A percentile compares a stretch with the other conserved stretches of the same genome.
Conservation (phyloP, 2,888 invertebrate species). For the Charanyca ferruginea region DNA sequence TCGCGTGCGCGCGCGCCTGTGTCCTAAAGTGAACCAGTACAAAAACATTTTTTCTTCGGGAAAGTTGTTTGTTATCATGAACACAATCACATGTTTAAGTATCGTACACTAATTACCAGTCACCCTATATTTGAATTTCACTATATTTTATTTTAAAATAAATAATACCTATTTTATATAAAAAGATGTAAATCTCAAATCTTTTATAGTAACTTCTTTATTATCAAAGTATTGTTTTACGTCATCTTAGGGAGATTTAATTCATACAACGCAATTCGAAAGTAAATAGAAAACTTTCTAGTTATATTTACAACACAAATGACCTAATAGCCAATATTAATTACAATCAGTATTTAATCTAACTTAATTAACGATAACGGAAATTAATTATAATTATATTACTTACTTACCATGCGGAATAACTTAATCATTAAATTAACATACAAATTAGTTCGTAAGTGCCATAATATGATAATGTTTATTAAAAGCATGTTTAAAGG, state of each 20-base stretch:
- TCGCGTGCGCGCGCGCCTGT: too few relatives aligned
- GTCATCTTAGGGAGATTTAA: neutral
- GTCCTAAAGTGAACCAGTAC: too few relatives aligned
- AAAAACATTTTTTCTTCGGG: too few relatives aligned
- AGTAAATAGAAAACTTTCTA: neutral
- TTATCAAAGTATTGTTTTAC: neutral
- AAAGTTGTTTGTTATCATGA: too few relatives aligned
- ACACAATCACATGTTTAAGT: too few relatives aligned
- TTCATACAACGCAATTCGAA: neutral
- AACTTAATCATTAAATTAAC: conserved; percentile 47
- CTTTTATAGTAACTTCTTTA: too few relatives aligned
- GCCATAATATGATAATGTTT: conserved; percentile 54
- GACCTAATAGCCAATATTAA: neutral
- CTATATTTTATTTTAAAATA: too few relatives aligned
- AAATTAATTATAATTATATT: conserved; percentile 35
- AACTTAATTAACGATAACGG: conserved; percentile 21
- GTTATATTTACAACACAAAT: neutral
- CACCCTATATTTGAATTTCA: too few relatives aligned
- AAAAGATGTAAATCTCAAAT: too few relatives aligned
- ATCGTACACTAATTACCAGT: too few relatives aligned
- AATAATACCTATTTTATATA: too few relatives aligned
- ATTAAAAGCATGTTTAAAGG: conserved; percentile 2
- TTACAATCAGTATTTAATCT: conserved; percentile 1
- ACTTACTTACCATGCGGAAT: conserved; percentile 15
- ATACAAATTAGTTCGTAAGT: conserved; percentile 57